Base-by-base conservation (phyloP, 2,113 vertebrate species). In the Ptilorrhoa leucosticta region DNA sequence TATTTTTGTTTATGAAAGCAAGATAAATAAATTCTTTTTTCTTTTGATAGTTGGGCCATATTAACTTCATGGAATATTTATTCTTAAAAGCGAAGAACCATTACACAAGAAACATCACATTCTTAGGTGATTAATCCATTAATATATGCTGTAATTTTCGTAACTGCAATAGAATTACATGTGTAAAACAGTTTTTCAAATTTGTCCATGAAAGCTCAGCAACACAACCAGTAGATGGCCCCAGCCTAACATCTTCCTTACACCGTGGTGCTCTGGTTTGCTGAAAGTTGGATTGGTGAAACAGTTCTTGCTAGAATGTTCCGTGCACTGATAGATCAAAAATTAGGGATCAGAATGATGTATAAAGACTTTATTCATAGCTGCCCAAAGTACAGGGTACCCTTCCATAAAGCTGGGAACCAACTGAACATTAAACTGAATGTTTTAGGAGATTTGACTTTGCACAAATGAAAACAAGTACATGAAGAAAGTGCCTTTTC, bases 161-260 rank as follows among this genome's bases (percentile, higher is more conserved):
- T 44, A 39, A 48, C 15, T 42, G 44, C 48, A 28, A 3, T 50
- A 44, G 31, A 56, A 37, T 56, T 48, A 20, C 8, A 3, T 9
- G 15, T 37, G 56, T 54, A 54, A 68, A 61, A 15, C 10, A 26
- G 8, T 48, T 83, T 80, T 47, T 69, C 22, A 8, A 28, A 56
- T 70, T 40, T 70, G 13, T 76, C 12, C 51, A 5, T 16, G 23
- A n/a, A 77, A 44, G n/a, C 51, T 85, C 14, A 77, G 61, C 37
- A 69, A 40, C 48, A 28, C 69, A 78, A 50, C 93, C 97, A 91
- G 91, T 76, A 98, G 97, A 71, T 97, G 97, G 96, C 96, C 76
- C 87, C 72, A 75, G 71, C 37, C 65, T 65, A 42, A 85, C 66
- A 64, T 69, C 28, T 51, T 26, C 42, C 31, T 65, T 14, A 42